Evolutionary conservation across 2,113 vertebrate species (phyloP), one percentile per base, ranked within the genome.

Genomic region (Calonectris borealis): DNA sequence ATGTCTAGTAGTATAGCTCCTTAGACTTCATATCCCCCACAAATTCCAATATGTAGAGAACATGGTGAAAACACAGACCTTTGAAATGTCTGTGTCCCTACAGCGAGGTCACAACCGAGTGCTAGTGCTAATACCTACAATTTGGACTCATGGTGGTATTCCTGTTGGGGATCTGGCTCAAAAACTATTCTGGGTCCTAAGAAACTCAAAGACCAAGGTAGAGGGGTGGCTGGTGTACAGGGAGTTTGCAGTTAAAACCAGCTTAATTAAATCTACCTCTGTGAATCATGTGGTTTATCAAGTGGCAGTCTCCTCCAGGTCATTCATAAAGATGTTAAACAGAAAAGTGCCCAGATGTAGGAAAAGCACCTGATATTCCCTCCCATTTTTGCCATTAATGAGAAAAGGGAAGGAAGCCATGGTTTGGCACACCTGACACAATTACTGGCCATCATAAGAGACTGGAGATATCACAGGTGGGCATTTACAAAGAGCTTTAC

Each of bases 81-180:
- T 72, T 70, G 20, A 78, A 87, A 91, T 10, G 1, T 31, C 34
- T 82, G 8, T 64, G 32, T n/a, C 34, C 32, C 34, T 64, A 77
- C 40, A 57, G 0, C 2, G 2, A 73, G 20, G 24, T 65, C 36
- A 84, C 31, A 81, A 48, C 2, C 0, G 0, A 81, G 16, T 21
- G 7, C 10, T 73, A 3, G 16, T 48, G 84, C 52, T 86, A 60
- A 55, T 38, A 55, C 6, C 19, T 89, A 32, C 17, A 64, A 1
- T 72, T 55, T 77, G 55, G 15, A 65, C 10, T 72, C 5, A 1
- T 46, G 40, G 12, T n/a, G 32, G 7, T 12, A 70, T 65, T 65
- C 9, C 18, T 70, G 6, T 36, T 49, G 25, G 13, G 21, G 11
- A 48, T 54, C 14, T 86, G 29, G 11, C 46, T 91, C 42, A 42